Percentiles rank a stretch among this genome's conserved stretches.
Evolutionary conservation across 2,888 invertebrate genomes (phyloP).

Genomic region (Aphodius granarius): DNA sequence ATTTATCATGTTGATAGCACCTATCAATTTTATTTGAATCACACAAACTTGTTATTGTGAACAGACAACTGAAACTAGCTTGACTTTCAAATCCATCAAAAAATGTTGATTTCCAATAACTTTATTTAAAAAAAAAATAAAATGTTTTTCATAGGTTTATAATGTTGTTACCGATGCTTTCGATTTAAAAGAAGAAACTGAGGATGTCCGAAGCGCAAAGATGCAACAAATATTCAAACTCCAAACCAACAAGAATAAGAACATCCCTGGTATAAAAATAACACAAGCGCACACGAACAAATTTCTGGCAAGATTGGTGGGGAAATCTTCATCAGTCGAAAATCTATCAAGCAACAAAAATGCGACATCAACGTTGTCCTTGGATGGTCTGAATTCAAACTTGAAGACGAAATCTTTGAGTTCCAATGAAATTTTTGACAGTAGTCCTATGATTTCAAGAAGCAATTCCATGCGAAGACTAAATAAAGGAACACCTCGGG

Average conservation of each 20-base stretch:
- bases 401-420: slow-evolving; percentile 53
- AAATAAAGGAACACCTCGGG: slow-evolving; percentile 32
- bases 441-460: slow-evolving; percentile 43
- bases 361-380: slow-evolving; percentile 29
- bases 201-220: slow-evolving; percentile 46
- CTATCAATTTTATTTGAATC: too few relatives aligned
- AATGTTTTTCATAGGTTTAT: slow-evolving; percentile 48
- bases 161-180: slow-evolving; percentile 57
- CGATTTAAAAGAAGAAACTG: slow-evolving; percentile 51
- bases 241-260: slow-evolving; percentile 44
- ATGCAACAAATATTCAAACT: slow-evolving; percentile 57
- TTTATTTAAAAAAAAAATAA: not conserved
- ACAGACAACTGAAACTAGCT: not conserved
- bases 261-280: slow-evolving; percentile 48
- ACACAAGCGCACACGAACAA: slow-evolving; percentile 51
- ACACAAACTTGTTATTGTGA: not conserved
- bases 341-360: slow-evolving; percentile 48
- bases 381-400: slow-evolving; percentile 36
- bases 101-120: not conserved
- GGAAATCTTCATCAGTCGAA: slow-evolving; percentile 57
- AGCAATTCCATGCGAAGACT: slow-evolving; percentile 40
- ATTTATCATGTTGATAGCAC: too few relatives aligned
- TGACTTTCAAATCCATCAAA: not conserved
- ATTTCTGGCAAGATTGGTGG: slow-evolving; percentile 55
- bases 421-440: slow-evolving; percentile 54